Evolutionary conservation across 2,797 vertebrate species (phyloP).

Genomic region (Danio albolineatus): DNA sequence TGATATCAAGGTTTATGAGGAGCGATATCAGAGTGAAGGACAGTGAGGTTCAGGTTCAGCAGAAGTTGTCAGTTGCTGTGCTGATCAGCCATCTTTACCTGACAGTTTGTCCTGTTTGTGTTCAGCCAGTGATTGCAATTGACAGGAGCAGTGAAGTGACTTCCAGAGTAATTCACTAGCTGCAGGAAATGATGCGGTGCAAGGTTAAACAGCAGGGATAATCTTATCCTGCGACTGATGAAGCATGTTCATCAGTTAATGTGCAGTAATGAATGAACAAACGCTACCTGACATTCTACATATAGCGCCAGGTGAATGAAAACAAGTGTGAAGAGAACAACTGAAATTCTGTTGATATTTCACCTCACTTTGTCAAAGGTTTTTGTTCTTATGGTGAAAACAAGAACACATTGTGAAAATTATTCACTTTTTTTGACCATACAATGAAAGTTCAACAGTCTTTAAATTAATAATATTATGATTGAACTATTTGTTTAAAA

Average conservation of each 20-base stretch:
- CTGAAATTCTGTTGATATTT: too few relatives aligned
- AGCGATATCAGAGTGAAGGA: not conserved
- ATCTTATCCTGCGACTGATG: not conserved
- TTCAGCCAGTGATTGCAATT: conserved; percentile 15
- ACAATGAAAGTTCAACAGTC: not conserved
- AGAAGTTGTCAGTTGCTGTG: not conserved
- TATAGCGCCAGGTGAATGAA: not conserved
- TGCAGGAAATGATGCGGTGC: not conserved
- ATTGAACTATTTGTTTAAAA: too few relatives aligned
- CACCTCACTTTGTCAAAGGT: not conserved
- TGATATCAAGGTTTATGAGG: not conserved
- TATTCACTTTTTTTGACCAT: not conserved
- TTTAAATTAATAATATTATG: too few relatives aligned
- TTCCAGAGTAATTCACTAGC: not conserved
- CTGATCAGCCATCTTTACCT: not conserved
- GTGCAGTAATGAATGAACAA: not conserved
- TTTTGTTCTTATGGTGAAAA: not conserved
- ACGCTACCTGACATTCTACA: not conserved
- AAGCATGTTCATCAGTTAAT: not conserved
- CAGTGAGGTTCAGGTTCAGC: not conserved
- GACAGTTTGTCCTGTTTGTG: not conserved
- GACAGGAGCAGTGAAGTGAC: not conserved
- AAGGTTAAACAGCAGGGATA: not conserved
- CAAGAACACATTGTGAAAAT: not conserved
- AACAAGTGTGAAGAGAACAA: not conserved